A percentile compares a stretch with the other conserved stretches of the same genome.
phyloP scores from a whole-genome alignment of 2,888 invertebrate species.

The Cancer borealis region DNA sequence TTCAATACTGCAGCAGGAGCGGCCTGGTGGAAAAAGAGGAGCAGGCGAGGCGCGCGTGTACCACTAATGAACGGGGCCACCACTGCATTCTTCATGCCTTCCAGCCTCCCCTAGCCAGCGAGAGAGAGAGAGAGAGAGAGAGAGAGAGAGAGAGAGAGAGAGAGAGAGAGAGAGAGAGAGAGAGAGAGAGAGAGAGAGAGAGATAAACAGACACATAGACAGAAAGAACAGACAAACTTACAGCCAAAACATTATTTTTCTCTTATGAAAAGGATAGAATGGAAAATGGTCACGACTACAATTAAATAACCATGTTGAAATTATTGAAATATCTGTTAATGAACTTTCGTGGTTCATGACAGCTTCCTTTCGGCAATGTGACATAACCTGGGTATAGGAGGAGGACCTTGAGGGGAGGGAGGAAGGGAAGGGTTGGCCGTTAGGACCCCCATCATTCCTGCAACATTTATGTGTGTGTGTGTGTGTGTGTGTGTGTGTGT shows the following conservation, averaged over 20 bases:
- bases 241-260: background rate
- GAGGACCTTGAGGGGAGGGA: background rate
- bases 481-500: conserved; percentile 47
- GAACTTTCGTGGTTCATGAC: background rate
- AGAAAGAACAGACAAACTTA: background rate
- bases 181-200: background rate
- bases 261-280: background rate
- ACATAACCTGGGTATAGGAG: background rate
- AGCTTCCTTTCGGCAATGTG: background rate
- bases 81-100: conserved; percentile 64
- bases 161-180: conserved; percentile 44
- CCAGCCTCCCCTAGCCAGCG: conserved; percentile 37
- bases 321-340: background rate
- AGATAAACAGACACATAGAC: background rate
- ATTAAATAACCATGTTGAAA: background rate
- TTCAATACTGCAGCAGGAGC: conserved; percentile 61
- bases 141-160: conserved; percentile 28
- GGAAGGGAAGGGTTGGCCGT: background rate
- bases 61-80: conserved; percentile 66
- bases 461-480: background rate
- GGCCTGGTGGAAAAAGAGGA: conserved; percentile 58
- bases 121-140: conserved; percentile 35
- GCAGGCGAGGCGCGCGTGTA: conserved; percentile 56
- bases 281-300: background rate
- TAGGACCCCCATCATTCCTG: too few relatives aligned